A percentile compares a stretch with the other conserved stretches of the same genome.
Conservation (phyloP, 2,797 vertebrate genomes). For the Falco biarmicus region DNA sequence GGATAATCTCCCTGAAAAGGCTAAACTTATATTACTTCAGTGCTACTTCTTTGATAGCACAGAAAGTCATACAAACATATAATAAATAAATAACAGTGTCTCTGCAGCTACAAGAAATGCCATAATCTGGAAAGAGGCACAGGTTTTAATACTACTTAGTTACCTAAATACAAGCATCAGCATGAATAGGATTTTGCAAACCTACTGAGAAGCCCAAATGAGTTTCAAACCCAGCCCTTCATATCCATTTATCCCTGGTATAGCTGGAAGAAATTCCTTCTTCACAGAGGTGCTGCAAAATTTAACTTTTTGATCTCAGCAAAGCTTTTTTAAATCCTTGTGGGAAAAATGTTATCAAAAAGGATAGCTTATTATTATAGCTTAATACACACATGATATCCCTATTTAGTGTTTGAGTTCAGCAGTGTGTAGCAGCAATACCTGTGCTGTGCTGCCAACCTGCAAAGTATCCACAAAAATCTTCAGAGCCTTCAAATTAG, state of each 20-base stretch:
- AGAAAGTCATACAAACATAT: neutral
- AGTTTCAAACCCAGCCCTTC: neutral
- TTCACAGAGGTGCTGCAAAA: neutral
- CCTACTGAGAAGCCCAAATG: neutral
- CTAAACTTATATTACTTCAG: neutral
- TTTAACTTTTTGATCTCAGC: neutral
- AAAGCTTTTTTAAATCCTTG: neutral
- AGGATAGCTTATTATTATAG: neutral
- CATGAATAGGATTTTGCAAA: neutral
- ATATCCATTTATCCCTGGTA: neutral
- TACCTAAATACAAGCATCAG: neutral
- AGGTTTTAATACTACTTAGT: neutral
- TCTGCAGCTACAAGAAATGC: neutral
- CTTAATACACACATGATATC: neutral
- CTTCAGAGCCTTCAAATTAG: neutral
- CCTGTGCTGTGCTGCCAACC: neutral
- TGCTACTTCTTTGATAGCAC: neutral
- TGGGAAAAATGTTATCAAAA: neutral
- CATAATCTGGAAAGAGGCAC: neutral
- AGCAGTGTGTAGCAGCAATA: neutral
- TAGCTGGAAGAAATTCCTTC: neutral
- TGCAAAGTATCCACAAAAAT: neutral
- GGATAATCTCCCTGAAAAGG: neutral
- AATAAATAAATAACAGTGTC: neutral
- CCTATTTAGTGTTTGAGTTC: neutral